These are phyloP conservation scores for Podarcis raffonei DNA, from an alignment of 2,113 vertebrate species.

Conservation along the genomic window DNA sequence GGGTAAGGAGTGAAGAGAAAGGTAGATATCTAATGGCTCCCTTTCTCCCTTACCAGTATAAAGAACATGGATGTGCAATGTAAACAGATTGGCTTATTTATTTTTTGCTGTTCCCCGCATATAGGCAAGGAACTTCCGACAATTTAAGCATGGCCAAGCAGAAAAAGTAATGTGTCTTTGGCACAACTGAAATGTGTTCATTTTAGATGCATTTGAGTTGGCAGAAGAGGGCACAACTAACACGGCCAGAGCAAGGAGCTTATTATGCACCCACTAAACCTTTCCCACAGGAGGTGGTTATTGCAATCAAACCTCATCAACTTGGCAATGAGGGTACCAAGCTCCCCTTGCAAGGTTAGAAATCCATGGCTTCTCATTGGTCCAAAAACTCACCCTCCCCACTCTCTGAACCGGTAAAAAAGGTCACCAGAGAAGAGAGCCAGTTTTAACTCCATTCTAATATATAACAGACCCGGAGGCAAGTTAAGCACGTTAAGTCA, in stretches of 20 bases:
- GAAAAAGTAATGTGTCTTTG: too few relatives aligned
- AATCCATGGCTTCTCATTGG: neutral
- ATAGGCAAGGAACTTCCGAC: neutral
- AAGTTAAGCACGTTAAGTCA: neutral
- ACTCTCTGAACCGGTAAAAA: neutral
- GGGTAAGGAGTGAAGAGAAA: neutral
- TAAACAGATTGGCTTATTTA: neutral
- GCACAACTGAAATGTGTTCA: neutral
- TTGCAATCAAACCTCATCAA: neutral
- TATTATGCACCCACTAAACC: neutral
- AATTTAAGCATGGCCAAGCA: neutral
- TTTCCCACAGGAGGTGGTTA: neutral
- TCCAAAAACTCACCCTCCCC: neutral
- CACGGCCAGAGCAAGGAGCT: neutral
- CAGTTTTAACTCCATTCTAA: neutral
- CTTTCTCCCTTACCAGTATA: neutral
- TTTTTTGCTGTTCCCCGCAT: neutral
- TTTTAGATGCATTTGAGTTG: neutral
- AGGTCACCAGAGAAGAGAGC: neutral
- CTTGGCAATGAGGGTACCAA: neutral
- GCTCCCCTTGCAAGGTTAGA: neutral
- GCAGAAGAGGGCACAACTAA: neutral
- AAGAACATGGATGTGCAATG: neutral
- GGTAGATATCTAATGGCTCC: neutral
- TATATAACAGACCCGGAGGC: neutral